Evolutionary conservation across 2,888 invertebrate genomes (phyloP), one percentile per base, ranked within the genome.

Genomic region (Seira musarum): DNA sequence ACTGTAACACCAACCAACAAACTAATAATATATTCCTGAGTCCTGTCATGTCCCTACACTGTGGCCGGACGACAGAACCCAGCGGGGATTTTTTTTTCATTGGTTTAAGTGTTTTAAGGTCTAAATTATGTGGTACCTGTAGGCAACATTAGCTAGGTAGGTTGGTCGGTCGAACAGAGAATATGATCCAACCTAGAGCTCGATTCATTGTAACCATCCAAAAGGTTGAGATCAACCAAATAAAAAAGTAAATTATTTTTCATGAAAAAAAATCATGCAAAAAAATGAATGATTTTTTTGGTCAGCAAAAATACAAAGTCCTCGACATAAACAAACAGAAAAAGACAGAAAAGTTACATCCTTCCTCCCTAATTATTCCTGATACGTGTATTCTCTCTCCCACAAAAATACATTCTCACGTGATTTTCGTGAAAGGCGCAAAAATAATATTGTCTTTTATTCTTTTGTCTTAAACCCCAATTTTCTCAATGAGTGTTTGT

Each of bases 1-100:
- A n/a, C n/a, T n/a, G n/a, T n/a, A n/a, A n/a, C n/a, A n/a, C n/a
- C n/a, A n/a, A n/a, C n/a, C n/a, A n/a, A n/a, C n/a, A n/a, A n/a
- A n/a, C n/a, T n/a, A n/a, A n/a, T n/a, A n/a, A n/a, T n/a, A 71
- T 64, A 71, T 24, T 71, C 61, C 40, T 24, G 71, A 71, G 19
- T 71, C 63, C 3, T 71, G 64, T 71, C 71, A 64, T 71, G 71
- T n/a, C n/a, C n/a, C n/a, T n/a, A n/a, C n/a, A 24, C 53, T 71
- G 49, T 61, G 46, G 64, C 71, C 13, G 5, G n/a, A n/a, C n/a
- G n/a, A n/a, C n/a, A n/a, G 5, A 40, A 13, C 70, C 71, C 71
- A 71, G 63, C 71, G 49, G 71, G 71, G 49, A 71, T 35, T 46
- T n/a, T n/a, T n/a, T n/a, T n/a, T n/a, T n/a, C n/a, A n/a, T n/a